These are phyloP conservation scores for Caenorhabditis afra DNA, from an alignment of 2,888 invertebrate genomes.

Conservation along the genomic window DNA sequence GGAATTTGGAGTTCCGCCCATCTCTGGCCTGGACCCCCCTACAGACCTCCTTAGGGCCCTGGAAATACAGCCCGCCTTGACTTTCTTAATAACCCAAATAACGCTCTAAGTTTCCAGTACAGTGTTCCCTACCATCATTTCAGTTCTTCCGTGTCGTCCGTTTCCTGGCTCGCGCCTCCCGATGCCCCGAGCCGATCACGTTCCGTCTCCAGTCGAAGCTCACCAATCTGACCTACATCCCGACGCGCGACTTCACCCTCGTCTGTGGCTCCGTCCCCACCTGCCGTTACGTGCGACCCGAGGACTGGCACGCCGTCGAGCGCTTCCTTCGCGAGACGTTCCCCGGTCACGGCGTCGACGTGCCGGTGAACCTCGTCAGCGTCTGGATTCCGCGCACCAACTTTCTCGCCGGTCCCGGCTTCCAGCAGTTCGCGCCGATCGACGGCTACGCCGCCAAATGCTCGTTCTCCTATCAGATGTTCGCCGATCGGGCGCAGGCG, in stretches of 20 bases:
- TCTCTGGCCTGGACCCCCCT: too few species aligned
- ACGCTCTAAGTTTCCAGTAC: too few species aligned
- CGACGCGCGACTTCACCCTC: constrained; percentile 1
- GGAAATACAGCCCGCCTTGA: too few species aligned
- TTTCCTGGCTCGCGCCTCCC: too few species aligned
- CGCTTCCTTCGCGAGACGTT: constrained; percentile 8
- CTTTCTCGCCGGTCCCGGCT: background rate
- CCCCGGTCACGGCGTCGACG: background rate
- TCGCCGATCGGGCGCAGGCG: constrained; percentile 13
- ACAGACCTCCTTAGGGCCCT: too few species aligned
- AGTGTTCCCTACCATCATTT: too few species aligned
- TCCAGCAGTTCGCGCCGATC: constrained; percentile 16
- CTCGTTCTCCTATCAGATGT: constrained; percentile 18
- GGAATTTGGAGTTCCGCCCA: too few species aligned
- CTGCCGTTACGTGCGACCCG: background rate
- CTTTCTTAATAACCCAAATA: too few species aligned
- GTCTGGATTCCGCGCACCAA: constrained; percentile 15
- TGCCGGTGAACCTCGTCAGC: constrained; percentile 3
- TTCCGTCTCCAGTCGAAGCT: constrained; percentile 14
- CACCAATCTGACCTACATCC: background rate
- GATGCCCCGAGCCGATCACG: background rate
- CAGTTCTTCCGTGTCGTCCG: too few species aligned
- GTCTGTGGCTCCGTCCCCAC: background rate
- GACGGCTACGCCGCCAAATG: constrained; percentile 1
- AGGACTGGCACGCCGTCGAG: background rate